phyloP scores from a whole-genome alignment of 2,113 vertebrate species.

The Callipepla californica region DNA sequence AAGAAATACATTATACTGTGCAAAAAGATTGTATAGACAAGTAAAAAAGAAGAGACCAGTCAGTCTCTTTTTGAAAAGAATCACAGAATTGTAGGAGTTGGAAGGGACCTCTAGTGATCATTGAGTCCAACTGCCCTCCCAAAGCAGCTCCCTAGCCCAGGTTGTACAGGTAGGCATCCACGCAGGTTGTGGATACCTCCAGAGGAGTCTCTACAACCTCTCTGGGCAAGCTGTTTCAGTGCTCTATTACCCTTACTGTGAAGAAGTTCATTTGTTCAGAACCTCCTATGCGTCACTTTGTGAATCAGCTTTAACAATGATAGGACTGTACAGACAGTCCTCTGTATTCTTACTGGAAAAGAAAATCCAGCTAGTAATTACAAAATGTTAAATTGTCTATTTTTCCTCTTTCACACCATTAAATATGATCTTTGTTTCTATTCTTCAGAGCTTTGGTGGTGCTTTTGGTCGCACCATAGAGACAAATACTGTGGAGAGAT shows the following conservation, averaged over 20 bases:
- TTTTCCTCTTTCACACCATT: background rate
- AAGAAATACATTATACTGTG: background rate
- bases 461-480: background rate
- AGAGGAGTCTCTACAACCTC: no score
- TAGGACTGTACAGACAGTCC: background rate
- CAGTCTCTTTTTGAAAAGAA: background rate
- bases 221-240: no score
- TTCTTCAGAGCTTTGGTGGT: background rate
- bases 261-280: no score
- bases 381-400: background rate
- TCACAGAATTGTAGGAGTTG: no score
- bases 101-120: no score
- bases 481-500: background rate
- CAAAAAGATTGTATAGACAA: background rate
- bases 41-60: background rate
- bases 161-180: no score
- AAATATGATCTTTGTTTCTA: background rate
- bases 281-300: no score
- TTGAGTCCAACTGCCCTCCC: no score
- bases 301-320: background rate
- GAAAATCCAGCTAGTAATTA: constrained; percentile 1
- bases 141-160: no score
- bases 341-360: background rate
- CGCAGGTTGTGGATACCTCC: no score
- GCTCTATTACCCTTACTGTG: no score